Evolutionary conservation across 2,113 vertebrate genomes (phyloP), one percentile per base, ranked within the genome.

Genomic region (Xenopus borealis): DNA sequence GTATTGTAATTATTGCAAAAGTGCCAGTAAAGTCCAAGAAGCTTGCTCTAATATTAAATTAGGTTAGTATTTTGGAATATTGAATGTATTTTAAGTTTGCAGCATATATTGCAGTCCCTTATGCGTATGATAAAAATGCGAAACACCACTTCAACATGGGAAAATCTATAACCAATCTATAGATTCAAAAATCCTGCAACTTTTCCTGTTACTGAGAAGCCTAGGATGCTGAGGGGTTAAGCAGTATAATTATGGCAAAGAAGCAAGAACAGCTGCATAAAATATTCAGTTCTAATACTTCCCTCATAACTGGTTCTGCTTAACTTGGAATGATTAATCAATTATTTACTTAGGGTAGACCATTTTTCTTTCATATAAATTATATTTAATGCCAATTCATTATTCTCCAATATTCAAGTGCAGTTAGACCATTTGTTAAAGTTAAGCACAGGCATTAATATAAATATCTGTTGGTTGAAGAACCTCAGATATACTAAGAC

Each of bases 261-360:
- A 63, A 75, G 57, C 65, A 75, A 71, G 50, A 79, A 53, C 14
- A 19, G 23, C 19, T 72, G n/a, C 46, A 75, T 27, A n/a, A 61
- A 81, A 70, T 61, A 59, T 65, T 78, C 20, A 53, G 69, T 58
- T 78, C 50, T 62, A 80, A 67, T 46, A 70, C 64, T 68, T 69
- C 65, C 47, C 65, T 81, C 76, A 55, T 79, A 80, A 85, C 78
- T 71, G 73, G 62, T 72, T 75, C 70, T 55, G 44, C 81, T 83
- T 83, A 85, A 81, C 11, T 67, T 61, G 63, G 70, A 44, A 75
- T 78, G 78, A 81, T 78, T 77, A 83, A 83, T 85, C 81, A 82
- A 80, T 84, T 84, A 83, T 82, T 86, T 85, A 85, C 73, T 82
- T 83, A 72, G 72, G 67, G 79, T 81, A 73, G 69, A 82, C 40